Percentiles rank a stretch among this genome's conserved stretches.
phyloP scores from a whole-genome alignment of 2,888 invertebrate genomes.

The Eustalomyia histrio region DNA sequence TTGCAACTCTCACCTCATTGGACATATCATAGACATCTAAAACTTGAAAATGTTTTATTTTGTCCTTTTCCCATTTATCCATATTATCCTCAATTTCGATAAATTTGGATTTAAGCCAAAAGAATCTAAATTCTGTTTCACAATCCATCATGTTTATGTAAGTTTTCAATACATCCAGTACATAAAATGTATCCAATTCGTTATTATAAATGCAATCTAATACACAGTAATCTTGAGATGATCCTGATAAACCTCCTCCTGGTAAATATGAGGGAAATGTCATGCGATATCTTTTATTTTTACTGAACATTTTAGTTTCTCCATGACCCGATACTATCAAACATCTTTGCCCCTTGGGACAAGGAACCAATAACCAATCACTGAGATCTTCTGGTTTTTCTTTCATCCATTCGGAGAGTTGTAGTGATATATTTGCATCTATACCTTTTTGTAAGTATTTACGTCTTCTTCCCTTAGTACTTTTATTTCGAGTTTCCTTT shows the following conservation, averaged over 20 bases:
- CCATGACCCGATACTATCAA: conserved; percentile 89
- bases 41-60: conserved; percentile 70
- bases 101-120: conserved; percentile 88
- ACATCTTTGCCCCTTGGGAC: conserved; percentile 90
- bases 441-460: conserved; percentile 8
- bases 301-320: conserved; percentile 85
- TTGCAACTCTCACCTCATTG: conserved; percentile 69
- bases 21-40: conserved; percentile 73
- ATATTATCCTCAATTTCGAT: conserved; percentile 80
- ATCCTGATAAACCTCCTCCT: conserved; percentile 69
- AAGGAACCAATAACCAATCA: conserved; percentile 88
- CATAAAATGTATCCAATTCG: conserved; percentile 83
- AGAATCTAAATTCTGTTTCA: conserved; percentile 88
- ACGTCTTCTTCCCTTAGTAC: neutral
- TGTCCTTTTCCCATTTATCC: conserved; percentile 53
- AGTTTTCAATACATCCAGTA: conserved; percentile 85
- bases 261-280: conserved; percentile 79
- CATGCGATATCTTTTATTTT: conserved; percentile 82
- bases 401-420: conserved; percentile 96
- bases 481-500: conserved; percentile 1
- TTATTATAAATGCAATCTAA: conserved; percentile 90
- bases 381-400: conserved; percentile 90
- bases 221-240: conserved; percentile 76
- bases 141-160: conserved; percentile 75
- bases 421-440: conserved; percentile 81